A percentile compares a stretch with the other conserved stretches of the same genome.
Conservation (phyloP, 1,140 invertebrate genomes). For the Saxidomus purpurata region DNA sequence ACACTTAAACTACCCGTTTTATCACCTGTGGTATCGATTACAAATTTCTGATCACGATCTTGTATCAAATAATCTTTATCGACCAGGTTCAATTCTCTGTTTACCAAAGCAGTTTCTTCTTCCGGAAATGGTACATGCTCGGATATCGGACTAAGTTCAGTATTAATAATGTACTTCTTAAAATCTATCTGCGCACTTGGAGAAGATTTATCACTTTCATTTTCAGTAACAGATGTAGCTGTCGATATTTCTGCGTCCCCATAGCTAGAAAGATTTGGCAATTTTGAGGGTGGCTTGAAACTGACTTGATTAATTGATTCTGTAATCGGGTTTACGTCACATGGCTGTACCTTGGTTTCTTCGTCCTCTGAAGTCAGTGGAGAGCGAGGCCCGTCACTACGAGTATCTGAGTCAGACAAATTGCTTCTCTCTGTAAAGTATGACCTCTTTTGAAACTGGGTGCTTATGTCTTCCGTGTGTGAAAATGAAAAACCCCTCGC, state of each 20-base stretch:
- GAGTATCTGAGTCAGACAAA: constrained; percentile 49
- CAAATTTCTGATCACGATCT: constrained; percentile 15
- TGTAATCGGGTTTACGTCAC: background rate
- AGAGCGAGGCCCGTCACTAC: constrained; percentile 46
- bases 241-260: constrained; percentile 50
- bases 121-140: constrained; percentile 41
- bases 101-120: background rate
- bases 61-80: constrained; percentile 23
- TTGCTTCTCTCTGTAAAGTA: constrained; percentile 57
- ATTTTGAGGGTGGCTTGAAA: background rate
- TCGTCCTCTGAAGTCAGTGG: constrained; percentile 56
- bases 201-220: constrained; percentile 6
- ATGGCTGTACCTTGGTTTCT: background rate
- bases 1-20: constrained; percentile 50
- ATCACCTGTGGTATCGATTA: constrained; percentile 46
- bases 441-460: constrained; percentile 41
- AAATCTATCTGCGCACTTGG: constrained; percentile 39
- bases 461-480: constrained; percentile 60
- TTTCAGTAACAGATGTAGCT: background rate
- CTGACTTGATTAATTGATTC: background rate
- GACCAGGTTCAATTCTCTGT: background rate
- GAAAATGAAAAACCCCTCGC: constrained; percentile 62
- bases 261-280: constrained; percentile 25
- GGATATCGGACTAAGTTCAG: constrained; percentile 1
- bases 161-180: constrained; percentile 60